Conservation (phyloP, 2,888 invertebrate genomes). For the Sisyra nigra region DNA sequence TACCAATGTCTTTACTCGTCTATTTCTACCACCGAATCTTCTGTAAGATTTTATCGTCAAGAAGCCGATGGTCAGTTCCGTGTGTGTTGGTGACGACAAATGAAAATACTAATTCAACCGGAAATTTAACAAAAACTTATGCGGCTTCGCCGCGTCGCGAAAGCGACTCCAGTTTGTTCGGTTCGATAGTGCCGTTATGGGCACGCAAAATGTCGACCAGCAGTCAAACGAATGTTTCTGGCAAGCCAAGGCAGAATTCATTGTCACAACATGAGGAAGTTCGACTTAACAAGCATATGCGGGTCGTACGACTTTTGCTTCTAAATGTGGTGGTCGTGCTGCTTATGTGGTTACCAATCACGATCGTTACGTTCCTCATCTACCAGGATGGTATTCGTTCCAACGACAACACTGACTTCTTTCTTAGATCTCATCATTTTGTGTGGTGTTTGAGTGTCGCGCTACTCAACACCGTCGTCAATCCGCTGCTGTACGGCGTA, state of each 20-base stretch:
- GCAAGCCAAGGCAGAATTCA: slow-evolving; percentile 24
- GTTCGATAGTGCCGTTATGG: slow-evolving; percentile 32
- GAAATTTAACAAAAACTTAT: too few relatives aligned
- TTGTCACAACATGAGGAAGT: slow-evolving; percentile 32
- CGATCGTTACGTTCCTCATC: slow-evolving; percentile 33
- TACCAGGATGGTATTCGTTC: slow-evolving; percentile 34
- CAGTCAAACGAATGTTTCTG: slow-evolving; percentile 17
- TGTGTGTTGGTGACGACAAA: slow-evolving; percentile 24
- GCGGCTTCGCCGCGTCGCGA: slow-evolving; percentile 24
- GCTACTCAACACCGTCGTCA: slow-evolving; percentile 35
- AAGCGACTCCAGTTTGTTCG: slow-evolving; percentile 29
- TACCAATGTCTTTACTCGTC: slow-evolving; percentile 35
- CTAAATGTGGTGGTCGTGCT: slow-evolving; percentile 36
- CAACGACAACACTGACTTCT: slow-evolving; percentile 31
- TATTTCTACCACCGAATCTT: slow-evolving; percentile 38
- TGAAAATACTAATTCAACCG: slow-evolving; percentile 13
- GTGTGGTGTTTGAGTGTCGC: slow-evolving; percentile 32
- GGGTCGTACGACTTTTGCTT: slow-evolving; percentile 33
- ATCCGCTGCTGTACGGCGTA: slow-evolving; percentile 36
- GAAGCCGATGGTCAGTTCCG: slow-evolving; percentile 32
- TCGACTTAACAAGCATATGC: slow-evolving; percentile 33
- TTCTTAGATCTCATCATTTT: slow-evolving; percentile 34
- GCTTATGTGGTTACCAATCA: slow-evolving; percentile 40
- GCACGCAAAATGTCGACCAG: slow-evolving; percentile 27
- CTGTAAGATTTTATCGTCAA: slow-evolving; percentile 32